These are phyloP conservation scores for Sphenopsis melanotis DNA, from an alignment of 2,797 vertebrate species.

Conservation along the genomic window DNA sequence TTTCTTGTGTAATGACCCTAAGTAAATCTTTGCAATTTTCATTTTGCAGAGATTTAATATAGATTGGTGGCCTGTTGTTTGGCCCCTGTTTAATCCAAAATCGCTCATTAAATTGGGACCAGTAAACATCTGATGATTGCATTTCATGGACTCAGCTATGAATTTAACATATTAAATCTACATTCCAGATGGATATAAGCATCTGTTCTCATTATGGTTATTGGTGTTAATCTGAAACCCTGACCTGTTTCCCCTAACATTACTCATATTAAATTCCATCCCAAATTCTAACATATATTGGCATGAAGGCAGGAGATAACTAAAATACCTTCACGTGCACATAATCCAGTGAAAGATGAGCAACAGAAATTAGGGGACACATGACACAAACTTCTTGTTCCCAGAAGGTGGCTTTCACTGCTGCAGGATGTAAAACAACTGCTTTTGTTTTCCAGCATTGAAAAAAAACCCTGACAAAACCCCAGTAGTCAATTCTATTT, in stretches of 20 bases:
- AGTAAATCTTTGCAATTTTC: slow-evolving; percentile 97
- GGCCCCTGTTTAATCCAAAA: slow-evolving; percentile 88
- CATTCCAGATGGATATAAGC: slow-evolving; percentile 78
- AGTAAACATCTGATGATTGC: slow-evolving; percentile 83
- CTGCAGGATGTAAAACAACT: background rate
- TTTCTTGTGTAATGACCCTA: slow-evolving; percentile 87
- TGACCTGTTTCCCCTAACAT: slow-evolving; percentile 80
- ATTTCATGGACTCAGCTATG: slow-evolving; percentile 73
- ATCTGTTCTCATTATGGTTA: slow-evolving; percentile 81
- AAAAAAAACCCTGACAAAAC: background rate
- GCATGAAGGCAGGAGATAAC: background rate
- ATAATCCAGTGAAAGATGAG: background rate
- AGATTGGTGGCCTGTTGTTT: slow-evolving; percentile 77
- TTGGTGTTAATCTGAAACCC: slow-evolving; percentile 77
- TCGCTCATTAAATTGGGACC: slow-evolving; percentile 83
- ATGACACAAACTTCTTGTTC: background rate
- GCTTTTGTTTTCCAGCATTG: background rate
- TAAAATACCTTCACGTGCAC: slow-evolving; percentile 46
- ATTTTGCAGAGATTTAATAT: slow-evolving; percentile 97
- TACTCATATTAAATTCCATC: slow-evolving; percentile 75
- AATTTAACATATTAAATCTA: slow-evolving; percentile 73
- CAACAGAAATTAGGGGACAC: background rate
- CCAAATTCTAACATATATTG: slow-evolving; percentile 17
- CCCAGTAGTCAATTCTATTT: background rate
- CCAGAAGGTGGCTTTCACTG: background rate